These are phyloP conservation scores for Ameiurus melas DNA, from an alignment of 2,113 vertebrate species.

Conservation along the genomic window DNA sequence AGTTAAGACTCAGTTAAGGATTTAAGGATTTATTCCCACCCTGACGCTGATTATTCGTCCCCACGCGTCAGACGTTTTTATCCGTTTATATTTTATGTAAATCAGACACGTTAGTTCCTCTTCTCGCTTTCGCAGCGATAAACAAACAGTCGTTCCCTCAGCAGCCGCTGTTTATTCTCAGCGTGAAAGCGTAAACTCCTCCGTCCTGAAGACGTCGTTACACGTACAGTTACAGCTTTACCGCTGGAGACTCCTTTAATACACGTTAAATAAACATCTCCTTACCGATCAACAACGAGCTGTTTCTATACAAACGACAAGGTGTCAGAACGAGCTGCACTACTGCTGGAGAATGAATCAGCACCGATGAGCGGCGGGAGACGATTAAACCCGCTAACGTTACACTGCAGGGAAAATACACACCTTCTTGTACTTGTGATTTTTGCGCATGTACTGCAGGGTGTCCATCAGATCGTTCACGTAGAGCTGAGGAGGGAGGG, in stretches of 20 bases:
- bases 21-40: neutral
- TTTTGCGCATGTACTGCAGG: conserved; percentile 84
- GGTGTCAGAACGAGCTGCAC: neutral
- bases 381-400: neutral
- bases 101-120: neutral
- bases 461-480: conserved; percentile 82
- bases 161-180: neutral
- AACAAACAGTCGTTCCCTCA: neutral
- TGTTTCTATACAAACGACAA: neutral
- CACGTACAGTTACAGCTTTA: neutral
- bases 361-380: neutral
- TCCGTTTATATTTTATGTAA: neutral
- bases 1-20: neutral
- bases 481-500: conserved; percentile 71
- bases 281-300: neutral
- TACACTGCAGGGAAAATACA: neutral
- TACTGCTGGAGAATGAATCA: neutral
- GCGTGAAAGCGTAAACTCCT: neutral
- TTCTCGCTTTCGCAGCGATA: neutral
- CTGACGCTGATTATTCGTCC: neutral
- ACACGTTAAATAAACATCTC: neutral
- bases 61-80: neutral
- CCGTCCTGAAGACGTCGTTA: neutral
- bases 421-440: conserved; percentile 85
- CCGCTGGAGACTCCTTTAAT: neutral